These are phyloP conservation scores for Drosophila infuscata DNA, from an alignment of 2,888 invertebrate genomes.

Conservation along the genomic window DNA sequence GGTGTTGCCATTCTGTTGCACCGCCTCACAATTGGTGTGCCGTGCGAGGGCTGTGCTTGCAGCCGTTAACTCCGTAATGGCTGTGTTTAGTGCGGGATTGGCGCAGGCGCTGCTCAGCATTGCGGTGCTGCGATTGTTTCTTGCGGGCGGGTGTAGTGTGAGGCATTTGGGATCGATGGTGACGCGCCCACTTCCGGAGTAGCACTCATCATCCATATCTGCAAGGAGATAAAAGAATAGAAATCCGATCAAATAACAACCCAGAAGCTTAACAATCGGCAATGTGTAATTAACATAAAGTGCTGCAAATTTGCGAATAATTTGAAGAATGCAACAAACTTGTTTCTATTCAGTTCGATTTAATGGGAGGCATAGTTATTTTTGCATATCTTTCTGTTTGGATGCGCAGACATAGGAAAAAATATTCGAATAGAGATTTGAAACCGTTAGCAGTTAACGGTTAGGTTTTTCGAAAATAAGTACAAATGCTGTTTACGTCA, in stretches of 20 bases:
- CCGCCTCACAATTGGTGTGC: constrained; percentile 21
- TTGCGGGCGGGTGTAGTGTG: constrained; percentile 67
- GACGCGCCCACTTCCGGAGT: constrained; percentile 87
- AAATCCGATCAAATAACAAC: background rate
- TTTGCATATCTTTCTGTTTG: background rate
- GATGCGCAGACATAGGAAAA: background rate
- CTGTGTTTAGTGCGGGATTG: constrained; percentile 63
- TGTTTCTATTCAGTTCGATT: constrained; percentile 2
- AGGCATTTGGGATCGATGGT: constrained; percentile 81
- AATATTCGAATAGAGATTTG: background rate
- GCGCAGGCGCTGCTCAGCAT: constrained; percentile 60
- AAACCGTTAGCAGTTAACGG: background rate
- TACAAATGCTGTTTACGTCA: constrained; percentile 18
- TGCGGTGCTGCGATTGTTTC: constrained; percentile 54
- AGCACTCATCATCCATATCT: constrained; percentile 97
- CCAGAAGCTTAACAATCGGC: background rate
- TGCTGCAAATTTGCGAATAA: background rate
- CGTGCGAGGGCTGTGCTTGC: constrained; percentile 38
- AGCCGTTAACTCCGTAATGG: constrained; percentile 55
- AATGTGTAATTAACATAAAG: background rate
- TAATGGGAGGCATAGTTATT: background rate
- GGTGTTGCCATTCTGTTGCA: constrained; percentile 34
- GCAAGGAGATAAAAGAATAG: constrained; percentile 42
- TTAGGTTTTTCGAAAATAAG: background rate
- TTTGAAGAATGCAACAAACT: background rate